Base-by-base conservation (phyloP, 2,113 vertebrate genomes). In the Promerops cafer region DNA sequence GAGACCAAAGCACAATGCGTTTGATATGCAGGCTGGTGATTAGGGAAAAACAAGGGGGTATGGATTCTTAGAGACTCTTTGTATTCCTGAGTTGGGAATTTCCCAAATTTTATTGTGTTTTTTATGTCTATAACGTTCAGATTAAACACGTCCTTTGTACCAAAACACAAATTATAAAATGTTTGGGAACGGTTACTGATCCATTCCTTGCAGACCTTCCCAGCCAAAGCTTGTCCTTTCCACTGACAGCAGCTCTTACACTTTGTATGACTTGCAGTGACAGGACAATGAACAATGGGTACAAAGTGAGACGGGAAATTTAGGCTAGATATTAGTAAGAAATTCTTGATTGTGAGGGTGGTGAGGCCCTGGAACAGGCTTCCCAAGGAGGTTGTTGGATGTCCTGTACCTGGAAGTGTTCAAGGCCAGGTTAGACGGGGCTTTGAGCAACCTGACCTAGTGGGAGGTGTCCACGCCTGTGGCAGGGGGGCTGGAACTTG, bases 1-100 rank as follows among this genome's bases (percentile, higher is more conserved):
- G 28, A 70, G 27, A 30, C 3, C 13, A 16, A 71, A 31, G 16
- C 20, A 9, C 22, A 5, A 3, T 0, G 7, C 14, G 7, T 4
- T 28, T 4, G 2, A 50, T n/a, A 0, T 6, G 40, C 31, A 12
- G 2, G 13, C 4, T 9, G 31, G 20, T 44, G n/a, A 69, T 21
- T 8, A 31, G 26, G 71, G 37, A 9, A 56, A 75, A 37, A 9
- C 21, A n/a, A 11, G 44, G 26, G 9, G 3, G 3, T 11, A 9
- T 16, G 23, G 44, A 26, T 60, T 20, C 47, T 52, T 39, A 15
- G 33, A 45, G 26, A 33, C 19, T 20, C 7, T 39, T 42, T 27
- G 16, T 6, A 3, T 35, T 70, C 49, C 31, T 31, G 31, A n/a
- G 20, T 4, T n/a, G 28, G 9, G 31, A 87, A 79, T 49, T 69